phyloP scores from a whole-genome alignment of 1,140 invertebrate genomes.

The Copidosoma floridanum region DNA sequence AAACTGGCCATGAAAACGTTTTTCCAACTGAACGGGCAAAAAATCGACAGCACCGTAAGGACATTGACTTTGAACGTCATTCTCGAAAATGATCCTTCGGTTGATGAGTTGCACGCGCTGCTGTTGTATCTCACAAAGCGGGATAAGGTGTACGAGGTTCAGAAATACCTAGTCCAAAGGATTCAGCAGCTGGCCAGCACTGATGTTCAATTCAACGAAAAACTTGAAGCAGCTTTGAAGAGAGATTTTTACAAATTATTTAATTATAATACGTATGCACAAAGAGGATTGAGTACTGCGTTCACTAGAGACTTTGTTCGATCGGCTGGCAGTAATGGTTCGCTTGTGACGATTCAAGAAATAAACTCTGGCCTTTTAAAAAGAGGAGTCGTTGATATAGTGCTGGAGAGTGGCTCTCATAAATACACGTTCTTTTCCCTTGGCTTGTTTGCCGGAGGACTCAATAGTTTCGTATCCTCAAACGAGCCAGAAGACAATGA shows the following conservation, averaged over 20 bases:
- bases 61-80: conserved; percentile 72
- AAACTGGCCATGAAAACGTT: conserved; percentile 61
- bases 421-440: conserved; percentile 61
- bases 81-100: conserved; percentile 60
- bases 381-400: conserved; percentile 71
- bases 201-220: conserved; percentile 50
- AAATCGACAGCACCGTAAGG: conserved; percentile 69
- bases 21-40: conserved; percentile 62
- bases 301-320: conserved; percentile 64
- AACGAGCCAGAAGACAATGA: conserved; percentile 53
- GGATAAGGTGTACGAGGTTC: conserved; percentile 65
- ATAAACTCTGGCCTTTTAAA: conserved; percentile 73
- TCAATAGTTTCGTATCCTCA: conserved; percentile 66
- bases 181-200: conserved; percentile 62
- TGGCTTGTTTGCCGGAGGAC: conserved; percentile 78
- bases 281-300: conserved; percentile 71
- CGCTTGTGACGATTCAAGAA: conserved; percentile 73
- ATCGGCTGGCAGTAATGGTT: conserved; percentile 66
- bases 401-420: conserved; percentile 59
- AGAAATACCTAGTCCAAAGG: conserved; percentile 66
- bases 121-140: conserved; percentile 58
- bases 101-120: conserved; percentile 58
- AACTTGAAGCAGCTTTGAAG: conserved; percentile 49
- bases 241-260: conserved; percentile 52
- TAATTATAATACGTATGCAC: conserved; percentile 69